Evolutionary conservation across 2,113 vertebrate species (phyloP).

Genomic region (Ochotona princeps): DNA sequence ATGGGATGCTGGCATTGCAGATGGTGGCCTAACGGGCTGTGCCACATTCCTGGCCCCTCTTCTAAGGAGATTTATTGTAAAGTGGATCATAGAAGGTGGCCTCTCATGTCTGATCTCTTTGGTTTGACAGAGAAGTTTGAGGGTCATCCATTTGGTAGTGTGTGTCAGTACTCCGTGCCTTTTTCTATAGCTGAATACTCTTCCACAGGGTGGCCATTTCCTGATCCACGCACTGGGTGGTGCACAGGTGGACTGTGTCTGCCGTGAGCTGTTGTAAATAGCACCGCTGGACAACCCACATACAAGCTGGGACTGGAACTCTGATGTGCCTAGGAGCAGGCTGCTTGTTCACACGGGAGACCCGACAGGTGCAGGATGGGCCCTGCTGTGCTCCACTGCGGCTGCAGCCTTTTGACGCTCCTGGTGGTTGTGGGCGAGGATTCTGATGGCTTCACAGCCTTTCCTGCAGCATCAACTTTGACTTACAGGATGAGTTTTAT

Average conservation of each 20-base stretch:
- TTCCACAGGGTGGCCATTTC: background rate
- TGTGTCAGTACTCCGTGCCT: background rate
- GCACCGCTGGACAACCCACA: background rate
- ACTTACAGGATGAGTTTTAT: conserved; percentile 63
- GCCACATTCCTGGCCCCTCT: too few species aligned
- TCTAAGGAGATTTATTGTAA: background rate
- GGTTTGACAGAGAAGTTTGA: background rate
- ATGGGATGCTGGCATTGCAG: too few species aligned
- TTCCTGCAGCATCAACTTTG: background rate
- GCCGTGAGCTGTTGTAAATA: background rate
- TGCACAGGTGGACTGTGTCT: background rate
- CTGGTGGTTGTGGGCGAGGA: accelerated
- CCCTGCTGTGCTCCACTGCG: background rate
- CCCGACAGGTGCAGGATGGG: background rate
- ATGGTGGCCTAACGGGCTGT: too few species aligned
- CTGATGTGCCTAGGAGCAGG: background rate
- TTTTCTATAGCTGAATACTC: background rate
- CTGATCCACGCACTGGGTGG: too few species aligned
- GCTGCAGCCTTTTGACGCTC: background rate
- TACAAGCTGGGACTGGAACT: background rate
- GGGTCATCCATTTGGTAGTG: background rate
- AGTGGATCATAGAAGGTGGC: background rate
- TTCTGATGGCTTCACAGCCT: background rate
- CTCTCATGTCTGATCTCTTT: background rate
- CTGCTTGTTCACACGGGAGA: background rate